These are phyloP conservation scores for Eulemur rubriventer DNA, from an alignment of 2,797 vertebrate species.

Conservation along the genomic window DNA sequence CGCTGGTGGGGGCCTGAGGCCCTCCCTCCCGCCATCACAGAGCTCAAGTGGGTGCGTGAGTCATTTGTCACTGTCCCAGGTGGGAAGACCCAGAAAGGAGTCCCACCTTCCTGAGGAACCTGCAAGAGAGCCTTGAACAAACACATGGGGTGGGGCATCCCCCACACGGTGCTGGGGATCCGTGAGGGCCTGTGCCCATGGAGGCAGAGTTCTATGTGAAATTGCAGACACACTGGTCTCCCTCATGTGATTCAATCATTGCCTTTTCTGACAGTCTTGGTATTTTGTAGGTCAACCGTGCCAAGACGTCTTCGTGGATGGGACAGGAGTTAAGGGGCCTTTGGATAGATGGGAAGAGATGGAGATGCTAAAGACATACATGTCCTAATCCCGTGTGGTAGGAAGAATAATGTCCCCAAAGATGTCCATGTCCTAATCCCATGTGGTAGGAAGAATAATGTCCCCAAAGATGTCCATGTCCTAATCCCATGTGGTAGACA, in stretches of 20 bases:
- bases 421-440: too few species aligned
- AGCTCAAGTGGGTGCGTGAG: too few species aligned
- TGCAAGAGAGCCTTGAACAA: accelerated
- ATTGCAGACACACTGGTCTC: too few species aligned
- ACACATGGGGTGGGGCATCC: accelerated
- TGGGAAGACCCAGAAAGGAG: neutral
- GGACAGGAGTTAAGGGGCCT: accelerated
- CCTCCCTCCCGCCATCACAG: neutral
- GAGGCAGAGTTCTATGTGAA: neutral
- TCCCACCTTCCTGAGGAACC: accelerated
- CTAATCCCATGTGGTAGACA: too few species aligned
- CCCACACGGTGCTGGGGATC: too few species aligned
- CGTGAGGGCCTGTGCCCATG: neutral
- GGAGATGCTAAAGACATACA: neutral
- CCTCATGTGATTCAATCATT: accelerated
- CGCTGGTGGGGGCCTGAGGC: accelerated
- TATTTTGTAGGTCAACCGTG: neutral
- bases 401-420: too few species aligned
- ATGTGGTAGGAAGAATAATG: too few species aligned
- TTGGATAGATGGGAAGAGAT: too few species aligned
- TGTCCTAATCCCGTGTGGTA: too few species aligned
- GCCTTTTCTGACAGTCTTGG: neutral
- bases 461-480: accelerated
- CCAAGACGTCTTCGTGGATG: neutral
- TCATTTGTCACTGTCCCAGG: neutral